phyloP scores from a whole-genome alignment of 1,140 invertebrate species.

The Sitophilus oryzae region DNA sequence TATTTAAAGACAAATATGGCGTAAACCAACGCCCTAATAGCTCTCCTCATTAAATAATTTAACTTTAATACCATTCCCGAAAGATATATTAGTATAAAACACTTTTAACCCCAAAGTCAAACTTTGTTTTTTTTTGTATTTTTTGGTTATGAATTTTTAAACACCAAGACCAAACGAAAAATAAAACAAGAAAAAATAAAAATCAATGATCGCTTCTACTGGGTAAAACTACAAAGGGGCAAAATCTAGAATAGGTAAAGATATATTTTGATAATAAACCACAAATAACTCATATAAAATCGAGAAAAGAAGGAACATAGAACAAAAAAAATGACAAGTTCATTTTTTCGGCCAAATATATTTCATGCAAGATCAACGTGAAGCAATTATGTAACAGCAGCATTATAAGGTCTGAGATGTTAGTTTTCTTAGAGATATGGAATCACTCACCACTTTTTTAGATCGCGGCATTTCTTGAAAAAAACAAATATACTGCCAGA shows the following conservation, averaged over 20 bases:
- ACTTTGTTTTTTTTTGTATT: slow-evolving; percentile 37
- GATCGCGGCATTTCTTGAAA: slow-evolving; percentile 35
- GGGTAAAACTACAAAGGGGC: no score
- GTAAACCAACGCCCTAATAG: slow-evolving; percentile 41
- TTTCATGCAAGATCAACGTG: slow-evolving; percentile 28
- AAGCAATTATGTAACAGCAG: slow-evolving; percentile 20
- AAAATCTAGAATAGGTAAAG: no score
- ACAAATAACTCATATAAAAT: slow-evolving; percentile 35
- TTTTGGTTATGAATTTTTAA: slow-evolving; percentile 47
- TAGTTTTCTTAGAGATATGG: no score
- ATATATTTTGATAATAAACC: slow-evolving; percentile 25
- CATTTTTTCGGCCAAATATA: slow-evolving; percentile 33
- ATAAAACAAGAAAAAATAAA: slow-evolving; percentile 24
- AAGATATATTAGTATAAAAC: slow-evolving; percentile 4
- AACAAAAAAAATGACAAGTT: slow-evolving; percentile 41
- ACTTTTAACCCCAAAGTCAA: slow-evolving; percentile 13
- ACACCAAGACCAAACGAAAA: slow-evolving; percentile 27
- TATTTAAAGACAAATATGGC: slow-evolving; percentile 38
- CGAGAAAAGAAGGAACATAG: slow-evolving; percentile 24
- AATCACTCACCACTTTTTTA: slow-evolving; percentile 36
- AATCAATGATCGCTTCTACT: slow-evolving; percentile 32
- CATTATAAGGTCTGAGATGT: slow-evolving; percentile 11
- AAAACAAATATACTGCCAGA: slow-evolving; percentile 20
- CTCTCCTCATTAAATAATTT: slow-evolving; percentile 16
- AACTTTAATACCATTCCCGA: slow-evolving; percentile 13